These are phyloP conservation scores for Alligator mississippiensis DNA, from an alignment of 2,113 vertebrate genomes.

Conservation along the genomic window DNA sequence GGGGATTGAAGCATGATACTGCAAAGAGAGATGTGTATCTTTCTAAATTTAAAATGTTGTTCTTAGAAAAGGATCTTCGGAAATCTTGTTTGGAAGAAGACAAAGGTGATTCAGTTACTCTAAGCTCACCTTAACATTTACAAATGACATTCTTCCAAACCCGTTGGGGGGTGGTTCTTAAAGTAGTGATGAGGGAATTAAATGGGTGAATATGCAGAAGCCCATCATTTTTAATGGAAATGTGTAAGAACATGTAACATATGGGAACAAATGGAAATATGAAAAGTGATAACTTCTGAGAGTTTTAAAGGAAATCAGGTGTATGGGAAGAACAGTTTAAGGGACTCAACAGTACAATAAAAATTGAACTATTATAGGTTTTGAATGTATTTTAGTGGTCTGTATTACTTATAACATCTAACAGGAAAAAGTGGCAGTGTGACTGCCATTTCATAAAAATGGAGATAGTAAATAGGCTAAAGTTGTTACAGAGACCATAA, in stretches of 20 bases:
- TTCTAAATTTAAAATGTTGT: background rate
- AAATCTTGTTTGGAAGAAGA: background rate
- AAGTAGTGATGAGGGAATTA: background rate
- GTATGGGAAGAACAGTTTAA: background rate
- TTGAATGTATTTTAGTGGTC: background rate
- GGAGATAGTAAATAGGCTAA: background rate
- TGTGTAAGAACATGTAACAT: background rate
- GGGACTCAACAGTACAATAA: background rate
- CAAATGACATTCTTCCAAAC: background rate
- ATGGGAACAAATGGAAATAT: background rate
- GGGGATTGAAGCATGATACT: background rate
- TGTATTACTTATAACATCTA: background rate
- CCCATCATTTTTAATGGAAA: background rate
- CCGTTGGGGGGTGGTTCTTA: background rate
- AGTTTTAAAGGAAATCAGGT: background rate
- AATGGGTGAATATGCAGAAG: background rate
- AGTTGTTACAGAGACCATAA: background rate
- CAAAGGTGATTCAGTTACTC: background rate
- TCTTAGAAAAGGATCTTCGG: background rate
- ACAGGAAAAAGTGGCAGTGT: background rate
- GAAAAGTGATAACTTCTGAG: background rate
- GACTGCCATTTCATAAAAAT: background rate
- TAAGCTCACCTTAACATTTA: background rate
- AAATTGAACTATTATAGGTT: background rate
- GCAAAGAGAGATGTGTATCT: background rate